Evolutionary conservation across 1,140 invertebrate species (phyloP), one percentile per base, ranked within the genome.

Genomic region (Papilio machaon): DNA sequence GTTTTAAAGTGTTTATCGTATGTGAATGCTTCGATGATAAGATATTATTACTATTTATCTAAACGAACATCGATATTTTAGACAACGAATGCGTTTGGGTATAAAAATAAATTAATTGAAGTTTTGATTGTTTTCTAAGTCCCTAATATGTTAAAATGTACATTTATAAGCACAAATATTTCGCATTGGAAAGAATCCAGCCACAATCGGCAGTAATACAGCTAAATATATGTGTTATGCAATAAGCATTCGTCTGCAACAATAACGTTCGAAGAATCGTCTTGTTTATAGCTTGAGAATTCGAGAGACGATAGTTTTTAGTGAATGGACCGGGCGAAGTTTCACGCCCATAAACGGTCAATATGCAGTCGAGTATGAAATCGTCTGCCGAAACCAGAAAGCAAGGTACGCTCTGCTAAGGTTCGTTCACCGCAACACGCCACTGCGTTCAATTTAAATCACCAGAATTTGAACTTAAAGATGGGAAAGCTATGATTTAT

Each of bases 381-480:
- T 84, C 88, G 90, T 93, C 92, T 93, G 89, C 91, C 91, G 90
- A 94, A 94, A 94, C 92, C 90, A 89, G 92, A 90, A 92, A 87
- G 83, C 82, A 81, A 86, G 87, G 89, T 88, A 86, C 86, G 83
- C 86, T 86, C 89, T 91, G 90, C 91, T 91, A 92, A 87, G 89
- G 92, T 92, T 94, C 92, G 90, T 94, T 94, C 88, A 94, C 93
- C 92, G 91, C 84, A 80, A 83, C 85, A 88, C 87, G 74, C 81
- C 64, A 80, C 64, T 79, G 73, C 73, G 70, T 54, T 58, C 73
- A 23, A 19, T 10, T 75, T 75, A 86, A 85, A 91, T 93, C 90
- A 92, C 89, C 84, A 84, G 86, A 84, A 86, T 35, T 79, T 81
- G 82, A 85, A 89, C 83, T 86, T 87, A 64, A 64, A 82, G 82